Base-by-base conservation (phyloP, 2,888 invertebrate species). In the Salpingus planirostris region DNA sequence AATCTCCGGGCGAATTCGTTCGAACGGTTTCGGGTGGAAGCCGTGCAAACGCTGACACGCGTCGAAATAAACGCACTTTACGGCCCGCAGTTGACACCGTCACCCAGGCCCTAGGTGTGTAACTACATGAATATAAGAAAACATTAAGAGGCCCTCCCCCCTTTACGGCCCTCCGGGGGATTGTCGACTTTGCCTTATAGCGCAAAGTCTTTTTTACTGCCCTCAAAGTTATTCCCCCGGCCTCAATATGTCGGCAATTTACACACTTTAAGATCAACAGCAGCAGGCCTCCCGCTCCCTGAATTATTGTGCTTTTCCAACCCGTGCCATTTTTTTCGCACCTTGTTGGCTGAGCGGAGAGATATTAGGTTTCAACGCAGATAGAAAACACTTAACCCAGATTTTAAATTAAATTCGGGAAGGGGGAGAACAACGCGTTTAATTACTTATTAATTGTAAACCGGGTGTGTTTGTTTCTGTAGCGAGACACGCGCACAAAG, bases 111-210 rank as follows among this genome's bases (percentile, higher is more conserved):
- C 32, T 32, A 28, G 25, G 21, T 32, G 32, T 32, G 31, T 31
- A 32, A 47, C 41, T 36, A 47, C 43, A 46, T 47, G 43, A 50
- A 52, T 52, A 49, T 46, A 45, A 44, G 50, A 52, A 50, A 54
- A 54, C 48, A 47, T 50, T 48, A 52, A 50, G 49, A 49, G 46
- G 38, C 44, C 46, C 37, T 42, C 44, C 34, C 38, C 39, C 45
- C 47, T 52, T 54, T 51, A 54, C 46, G 47, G 43, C 44, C 33
- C 52, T 40, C 49, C 26, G 29, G 51, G 51, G 54, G 40, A 52
- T 52, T 54, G 50, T 52, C 46, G 47, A 42, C 44, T 44, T 41
- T 43, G 44, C 47, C 44, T 44, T 47, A 36, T 32, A 36, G 29
- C 36, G 26, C 10, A 26, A 40, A 43, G 42, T 36, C 44, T 47